Evolutionary conservation across 1,140 invertebrate genomes (phyloP).

Genomic region (Drosophila mauritiana): DNA sequence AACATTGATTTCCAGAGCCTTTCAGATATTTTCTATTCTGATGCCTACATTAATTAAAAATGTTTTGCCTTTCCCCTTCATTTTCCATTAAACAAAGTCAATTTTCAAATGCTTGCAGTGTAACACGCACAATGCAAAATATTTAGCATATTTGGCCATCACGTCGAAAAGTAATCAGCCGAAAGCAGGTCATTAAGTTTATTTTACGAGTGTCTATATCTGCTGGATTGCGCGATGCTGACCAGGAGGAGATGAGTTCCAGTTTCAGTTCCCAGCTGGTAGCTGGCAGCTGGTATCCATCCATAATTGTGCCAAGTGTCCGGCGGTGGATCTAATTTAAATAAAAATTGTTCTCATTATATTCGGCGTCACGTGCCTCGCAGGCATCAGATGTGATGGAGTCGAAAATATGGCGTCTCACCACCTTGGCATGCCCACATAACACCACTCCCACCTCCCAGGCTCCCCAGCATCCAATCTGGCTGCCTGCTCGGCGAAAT

Average conservation of each 20-base stretch:
- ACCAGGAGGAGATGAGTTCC: constrained; percentile 10
- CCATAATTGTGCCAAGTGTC: constrained; percentile 51
- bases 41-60: no score
- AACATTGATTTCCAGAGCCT: no score
- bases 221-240: constrained; percentile 5
- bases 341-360: constrained; percentile 53
- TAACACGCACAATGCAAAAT: constrained; percentile 29
- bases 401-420: constrained; percentile 42
- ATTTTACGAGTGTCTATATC: constrained; percentile 38
- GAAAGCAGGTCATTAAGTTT: constrained; percentile 36
- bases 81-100: no score
- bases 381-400: constrained; percentile 47
- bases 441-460: constrained; percentile 7
- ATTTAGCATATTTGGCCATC: constrained; percentile 2
- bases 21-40: no score
- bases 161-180: constrained; percentile 48
- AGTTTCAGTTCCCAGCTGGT: background rate
- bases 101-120: constrained; percentile 2
- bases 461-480: constrained; percentile 17
- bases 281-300: constrained; percentile 12
- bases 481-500: constrained; percentile 23
- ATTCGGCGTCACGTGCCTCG: constrained; percentile 45
- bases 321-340: constrained; percentile 51
- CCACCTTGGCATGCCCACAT: constrained; percentile 26
- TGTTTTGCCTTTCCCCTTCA: no score